Percentiles rank a stretch among this genome's conserved stretches.
These are phyloP conservation scores for Anodontia alba DNA, from an alignment of 2,888 invertebrate species.

Conservation along the genomic window DNA sequence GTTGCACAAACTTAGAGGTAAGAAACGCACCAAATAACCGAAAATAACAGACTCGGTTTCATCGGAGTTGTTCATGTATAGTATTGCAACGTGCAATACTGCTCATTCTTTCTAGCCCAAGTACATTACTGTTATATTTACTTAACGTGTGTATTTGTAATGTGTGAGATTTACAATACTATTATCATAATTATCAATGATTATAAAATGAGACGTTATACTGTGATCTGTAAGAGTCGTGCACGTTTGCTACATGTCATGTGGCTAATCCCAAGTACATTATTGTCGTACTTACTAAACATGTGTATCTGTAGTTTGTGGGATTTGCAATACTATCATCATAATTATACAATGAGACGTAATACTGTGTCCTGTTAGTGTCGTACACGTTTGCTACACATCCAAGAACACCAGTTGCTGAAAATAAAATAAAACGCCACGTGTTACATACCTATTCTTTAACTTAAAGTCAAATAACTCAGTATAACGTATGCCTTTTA, in stretches of 20 bases:
- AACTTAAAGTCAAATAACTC: too few species aligned
- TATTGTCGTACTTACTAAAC: constrained; percentile 46
- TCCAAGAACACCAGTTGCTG: constrained; percentile 38
- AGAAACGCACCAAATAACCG: too few species aligned
- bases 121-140: too few species aligned
- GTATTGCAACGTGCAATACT: too few species aligned
- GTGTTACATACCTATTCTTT: too few species aligned
- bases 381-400: constrained; percentile 34
- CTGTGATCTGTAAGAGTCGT: background rate
- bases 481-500: too few species aligned
- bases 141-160: constrained; percentile 34
- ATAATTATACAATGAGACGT: constrained; percentile 39
- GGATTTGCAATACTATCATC: constrained; percentile 20
- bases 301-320: constrained; percentile 28
- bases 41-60: too few species aligned
- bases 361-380: constrained; percentile 13
- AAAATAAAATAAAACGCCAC: constrained; percentile 16
- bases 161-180: constrained; percentile 4
- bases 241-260: constrained; percentile 33
- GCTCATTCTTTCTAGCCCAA: too few species aligned
- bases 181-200: constrained; percentile 35
- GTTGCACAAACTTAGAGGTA: too few species aligned
- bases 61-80: too few species aligned
- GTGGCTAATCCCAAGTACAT: too few species aligned
- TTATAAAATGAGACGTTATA: constrained; percentile 42